Conservation (phyloP, 1,140 invertebrate genomes). For the Lysiphlebus fabarum region DNA sequence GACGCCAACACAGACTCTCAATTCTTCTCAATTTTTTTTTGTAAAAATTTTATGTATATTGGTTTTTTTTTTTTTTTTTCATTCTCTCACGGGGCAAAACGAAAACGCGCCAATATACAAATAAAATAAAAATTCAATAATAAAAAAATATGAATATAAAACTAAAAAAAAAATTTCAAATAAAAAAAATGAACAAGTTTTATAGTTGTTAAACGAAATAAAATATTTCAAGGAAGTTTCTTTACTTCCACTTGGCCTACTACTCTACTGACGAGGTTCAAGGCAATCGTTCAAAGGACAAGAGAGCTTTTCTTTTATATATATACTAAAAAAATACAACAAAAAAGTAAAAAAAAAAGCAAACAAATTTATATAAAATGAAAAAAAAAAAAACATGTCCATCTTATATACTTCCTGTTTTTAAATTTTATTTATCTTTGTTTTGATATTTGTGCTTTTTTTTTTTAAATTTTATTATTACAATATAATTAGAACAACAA, state of each 20-base stretch:
- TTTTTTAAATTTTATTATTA: too few relatives aligned
- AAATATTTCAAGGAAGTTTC: constrained; percentile 40
- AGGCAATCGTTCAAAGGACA: constrained; percentile 29
- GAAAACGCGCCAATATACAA: constrained; percentile 8
- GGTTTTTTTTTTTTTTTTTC: too few relatives aligned
- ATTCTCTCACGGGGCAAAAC: neutral
- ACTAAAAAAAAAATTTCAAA: constrained; percentile 10
- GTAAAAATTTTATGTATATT: too few relatives aligned
- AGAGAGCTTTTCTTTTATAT: constrained; percentile 45
- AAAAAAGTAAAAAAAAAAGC: too few relatives aligned
- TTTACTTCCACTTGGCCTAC: constrained; percentile 48
- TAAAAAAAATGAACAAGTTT: constrained; percentile 14
- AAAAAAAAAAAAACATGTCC: constrained; percentile 23
- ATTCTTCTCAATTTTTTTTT: too few relatives aligned
- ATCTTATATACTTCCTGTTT: constrained; percentile 40
- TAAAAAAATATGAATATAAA: constrained; percentile 13
- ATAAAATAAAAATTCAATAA: constrained; percentile 22
- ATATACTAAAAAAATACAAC: too few relatives aligned
- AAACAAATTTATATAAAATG: too few relatives aligned
- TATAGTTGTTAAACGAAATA: constrained; percentile 41
- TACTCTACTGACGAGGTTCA: constrained; percentile 44
- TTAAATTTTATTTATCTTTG: constrained; percentile 42
- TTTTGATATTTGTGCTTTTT: neutral
- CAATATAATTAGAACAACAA: neutral
- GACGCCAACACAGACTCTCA: too few relatives aligned